Evolutionary conservation across 2,113 vertebrate species (phyloP).

Genomic region (Phoxinus phoxinus): DNA sequence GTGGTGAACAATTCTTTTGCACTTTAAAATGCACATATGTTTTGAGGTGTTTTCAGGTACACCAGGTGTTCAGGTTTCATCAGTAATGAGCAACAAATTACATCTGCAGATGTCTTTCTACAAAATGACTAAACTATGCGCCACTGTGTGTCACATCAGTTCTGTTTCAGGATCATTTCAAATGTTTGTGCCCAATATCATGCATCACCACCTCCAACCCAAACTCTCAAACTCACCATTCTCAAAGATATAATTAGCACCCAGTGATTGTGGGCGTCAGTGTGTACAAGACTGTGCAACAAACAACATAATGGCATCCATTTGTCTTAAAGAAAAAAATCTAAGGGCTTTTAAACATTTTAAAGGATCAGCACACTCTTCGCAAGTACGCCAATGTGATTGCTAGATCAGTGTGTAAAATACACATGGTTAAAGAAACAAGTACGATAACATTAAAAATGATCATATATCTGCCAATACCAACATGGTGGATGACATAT

Average conservation of each 20-base stretch:
- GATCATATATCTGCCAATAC: no score
- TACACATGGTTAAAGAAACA: no score
- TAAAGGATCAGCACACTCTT: not conserved
- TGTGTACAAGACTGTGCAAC: conserved; percentile 3
- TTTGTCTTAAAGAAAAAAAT: not conserved
- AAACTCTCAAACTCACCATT: not conserved
- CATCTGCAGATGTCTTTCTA: not conserved
- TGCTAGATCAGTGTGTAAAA: not conserved
- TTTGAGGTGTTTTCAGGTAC: conserved; percentile 12
- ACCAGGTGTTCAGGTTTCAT: no score
- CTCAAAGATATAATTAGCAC: conserved; percentile 1
- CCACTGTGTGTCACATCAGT: not conserved
- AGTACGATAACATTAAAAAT: no score
- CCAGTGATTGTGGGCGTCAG: not conserved
- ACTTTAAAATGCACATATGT: not conserved
- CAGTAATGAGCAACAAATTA: not conserved
- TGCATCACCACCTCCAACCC: not conserved
- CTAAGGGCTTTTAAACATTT: not conserved
- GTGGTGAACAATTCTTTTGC: not conserved
- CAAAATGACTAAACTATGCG: not conserved
- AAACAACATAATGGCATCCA: not conserved
- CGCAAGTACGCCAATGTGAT: not conserved
- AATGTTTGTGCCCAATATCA: conserved; percentile 2
- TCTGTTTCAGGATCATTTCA: not conserved
- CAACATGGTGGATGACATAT: no score